These are phyloP conservation scores for Melanargia galathea DNA, from an alignment of 2,888 invertebrate genomes.

Conservation along the genomic window DNA sequence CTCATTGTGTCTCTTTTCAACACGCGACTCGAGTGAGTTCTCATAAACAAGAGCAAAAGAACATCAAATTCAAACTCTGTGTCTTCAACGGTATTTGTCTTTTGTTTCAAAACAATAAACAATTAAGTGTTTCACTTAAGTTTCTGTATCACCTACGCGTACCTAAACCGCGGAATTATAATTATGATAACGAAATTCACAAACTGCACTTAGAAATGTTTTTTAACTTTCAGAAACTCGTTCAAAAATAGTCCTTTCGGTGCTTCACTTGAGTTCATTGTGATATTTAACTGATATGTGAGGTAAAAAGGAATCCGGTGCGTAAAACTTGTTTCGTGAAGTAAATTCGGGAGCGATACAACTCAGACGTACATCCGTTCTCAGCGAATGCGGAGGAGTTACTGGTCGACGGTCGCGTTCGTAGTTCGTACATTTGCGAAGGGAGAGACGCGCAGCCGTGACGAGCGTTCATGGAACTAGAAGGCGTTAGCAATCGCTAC, in stretches of 20 bases:
- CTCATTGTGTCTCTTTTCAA: conserved; percentile 78
- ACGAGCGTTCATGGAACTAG: conserved; percentile 63
- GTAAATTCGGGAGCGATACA: conserved; percentile 45
- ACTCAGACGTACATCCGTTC: conserved; percentile 63
- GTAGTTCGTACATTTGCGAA: conserved; percentile 31
- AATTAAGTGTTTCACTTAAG: conserved; percentile 73
- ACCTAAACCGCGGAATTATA: conserved; percentile 57
- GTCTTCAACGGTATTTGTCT: conserved; percentile 61
- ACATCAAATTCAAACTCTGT: conserved; percentile 62
- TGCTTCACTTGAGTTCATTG: conserved; percentile 61
- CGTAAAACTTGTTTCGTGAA: conserved; percentile 75
- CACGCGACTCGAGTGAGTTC: conserved; percentile 62
- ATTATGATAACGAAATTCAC: conserved; percentile 61
- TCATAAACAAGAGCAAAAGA: conserved; percentile 66
- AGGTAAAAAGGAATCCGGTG: conserved; percentile 47
- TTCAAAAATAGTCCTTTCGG: conserved; percentile 52
- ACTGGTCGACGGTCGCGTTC: conserved; percentile 33
- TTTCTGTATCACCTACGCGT: conserved; percentile 68
- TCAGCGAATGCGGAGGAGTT: conserved; percentile 55
- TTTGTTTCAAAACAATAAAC: conserved; percentile 69
- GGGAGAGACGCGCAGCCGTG: conserved; percentile 59
- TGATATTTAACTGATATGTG: conserved; percentile 48
- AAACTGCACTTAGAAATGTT: conserved; percentile 66
- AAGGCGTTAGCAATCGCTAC: conserved; percentile 48
- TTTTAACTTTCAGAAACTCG: conserved; percentile 53